phyloP scores from a whole-genome alignment of 2,888 invertebrate species.

The Alsophila aescularia region DNA sequence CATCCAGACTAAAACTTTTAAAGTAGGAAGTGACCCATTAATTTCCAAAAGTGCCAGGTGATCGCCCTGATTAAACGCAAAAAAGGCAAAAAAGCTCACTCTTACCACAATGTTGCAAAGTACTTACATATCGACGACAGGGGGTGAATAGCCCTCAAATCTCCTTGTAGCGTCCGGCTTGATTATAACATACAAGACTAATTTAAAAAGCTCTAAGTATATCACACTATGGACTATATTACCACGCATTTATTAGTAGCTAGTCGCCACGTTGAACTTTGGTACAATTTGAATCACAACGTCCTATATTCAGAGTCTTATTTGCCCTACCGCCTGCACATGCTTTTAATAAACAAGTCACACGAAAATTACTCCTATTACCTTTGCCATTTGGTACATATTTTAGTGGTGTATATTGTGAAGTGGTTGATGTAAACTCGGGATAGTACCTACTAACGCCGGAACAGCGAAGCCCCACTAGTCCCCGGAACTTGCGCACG shows the following conservation, averaged over 20 bases:
- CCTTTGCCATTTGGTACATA: constrained; percentile 2
- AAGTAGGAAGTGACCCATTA: constrained; percentile 21
- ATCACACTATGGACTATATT: constrained; percentile 3
- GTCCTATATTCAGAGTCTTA: not conserved
- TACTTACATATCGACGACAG: constrained; percentile 24
- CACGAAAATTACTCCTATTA: not conserved
- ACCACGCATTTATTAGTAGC: not conserved
- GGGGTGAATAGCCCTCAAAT: constrained; percentile 43
- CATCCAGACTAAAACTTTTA: not conserved
- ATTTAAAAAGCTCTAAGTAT: not conserved
- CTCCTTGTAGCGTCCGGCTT: constrained; percentile 54
- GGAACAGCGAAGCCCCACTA: constrained; percentile 81
- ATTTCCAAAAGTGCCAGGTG: constrained; percentile 5
- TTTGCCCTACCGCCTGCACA: not conserved
- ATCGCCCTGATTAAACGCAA: constrained; percentile 23
- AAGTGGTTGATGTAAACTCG: constrained; percentile 1
- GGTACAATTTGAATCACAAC: not conserved
- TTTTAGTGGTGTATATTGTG: constrained; percentile 2
- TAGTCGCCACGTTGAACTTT: not conserved
- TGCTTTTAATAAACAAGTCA: not conserved
- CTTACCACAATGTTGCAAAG: constrained; percentile 27
- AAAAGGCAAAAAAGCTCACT: constrained; percentile 24
- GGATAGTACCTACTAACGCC: constrained; percentile 41
- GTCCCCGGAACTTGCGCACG: constrained; percentile 77
- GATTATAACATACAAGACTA: constrained; percentile 18